Percentiles rank a stretch among this genome's conserved stretches.
phyloP scores from a whole-genome alignment of 2,113 vertebrate genomes.

The Falco punctatus region DNA sequence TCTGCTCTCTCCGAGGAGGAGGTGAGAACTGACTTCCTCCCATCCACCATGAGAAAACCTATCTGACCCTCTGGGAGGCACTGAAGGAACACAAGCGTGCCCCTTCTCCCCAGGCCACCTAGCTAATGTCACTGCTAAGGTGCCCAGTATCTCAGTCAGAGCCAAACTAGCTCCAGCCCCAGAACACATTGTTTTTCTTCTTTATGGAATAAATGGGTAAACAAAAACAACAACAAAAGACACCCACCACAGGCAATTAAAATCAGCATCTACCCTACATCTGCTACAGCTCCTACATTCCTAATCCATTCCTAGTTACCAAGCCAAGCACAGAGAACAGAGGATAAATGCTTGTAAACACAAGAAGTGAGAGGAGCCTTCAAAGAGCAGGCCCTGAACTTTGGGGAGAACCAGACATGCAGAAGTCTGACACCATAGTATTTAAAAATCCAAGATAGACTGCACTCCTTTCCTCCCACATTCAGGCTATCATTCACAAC shows the following conservation, averaged over 20 bases:
- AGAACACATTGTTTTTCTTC: neutral
- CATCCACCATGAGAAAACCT: neutral
- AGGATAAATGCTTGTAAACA: neutral
- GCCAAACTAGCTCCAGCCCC: neutral
- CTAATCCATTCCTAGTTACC: neutral
- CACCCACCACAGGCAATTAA: neutral
- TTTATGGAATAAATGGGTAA: too few species aligned
- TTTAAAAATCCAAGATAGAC: conserved; percentile 7
- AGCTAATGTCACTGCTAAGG: neutral
- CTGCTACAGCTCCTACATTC: neutral
- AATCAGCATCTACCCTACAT: neutral
- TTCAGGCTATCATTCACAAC: neutral
- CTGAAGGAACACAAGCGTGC: neutral
- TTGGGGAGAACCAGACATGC: neutral
- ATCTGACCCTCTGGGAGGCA: neutral
- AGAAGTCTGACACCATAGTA: neutral
- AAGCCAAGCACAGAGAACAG: neutral
- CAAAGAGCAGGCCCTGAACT: neutral
- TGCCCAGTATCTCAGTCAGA: neutral
- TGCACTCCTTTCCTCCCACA: neutral
- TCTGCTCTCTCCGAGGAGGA: neutral
- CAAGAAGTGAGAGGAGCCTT: neutral
- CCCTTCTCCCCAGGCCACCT: neutral
- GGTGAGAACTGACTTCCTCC: neutral
- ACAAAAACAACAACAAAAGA: neutral